phyloP scores from a whole-genome alignment of 2,888 invertebrate species.

The Alloplasta piceator region DNA sequence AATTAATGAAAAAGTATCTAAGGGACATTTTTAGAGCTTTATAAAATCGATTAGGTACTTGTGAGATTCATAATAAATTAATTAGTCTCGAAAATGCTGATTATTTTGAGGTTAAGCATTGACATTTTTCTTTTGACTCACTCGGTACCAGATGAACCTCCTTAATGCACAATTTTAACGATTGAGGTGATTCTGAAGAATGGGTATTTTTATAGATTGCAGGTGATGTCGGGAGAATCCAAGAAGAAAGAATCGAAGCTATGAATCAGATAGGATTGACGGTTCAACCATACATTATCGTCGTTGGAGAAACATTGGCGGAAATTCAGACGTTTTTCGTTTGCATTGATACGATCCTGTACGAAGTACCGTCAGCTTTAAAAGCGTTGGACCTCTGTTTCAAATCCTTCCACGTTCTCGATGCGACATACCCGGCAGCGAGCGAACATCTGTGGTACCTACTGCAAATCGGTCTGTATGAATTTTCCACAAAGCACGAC shows the following conservation, averaged over 20 bases:
- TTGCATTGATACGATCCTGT: conserved; percentile 35
- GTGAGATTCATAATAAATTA: no score
- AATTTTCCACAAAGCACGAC: conserved; percentile 27
- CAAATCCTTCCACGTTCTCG: conserved; percentile 42
- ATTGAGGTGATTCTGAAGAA: background rate
- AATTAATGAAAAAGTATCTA: no score
- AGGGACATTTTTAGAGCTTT: no score
- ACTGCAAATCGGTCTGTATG: conserved; percentile 56
- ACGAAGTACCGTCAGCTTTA: conserved; percentile 39
- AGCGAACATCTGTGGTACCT: conserved; percentile 60
- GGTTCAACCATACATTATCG: conserved; percentile 38
- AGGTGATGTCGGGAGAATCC: conserved; percentile 1
- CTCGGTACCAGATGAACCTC: no score
- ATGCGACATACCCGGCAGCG: conserved; percentile 23
- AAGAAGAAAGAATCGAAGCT: conserved; percentile 3
- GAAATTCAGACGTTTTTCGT: conserved; percentile 16
- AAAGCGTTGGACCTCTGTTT: conserved; percentile 40
- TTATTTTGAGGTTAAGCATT: no score
- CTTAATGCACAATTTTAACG: background rate
- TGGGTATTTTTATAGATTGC: conserved; percentile 8
- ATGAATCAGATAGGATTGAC: conserved; percentile 7
- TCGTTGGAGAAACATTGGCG: conserved; percentile 15
- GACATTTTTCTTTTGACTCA: no score
- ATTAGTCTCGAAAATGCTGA: no score
- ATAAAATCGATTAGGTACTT: no score